Conservation (phyloP, 2,797 vertebrate genomes). For the Acrocephalus scirpaceus region DNA sequence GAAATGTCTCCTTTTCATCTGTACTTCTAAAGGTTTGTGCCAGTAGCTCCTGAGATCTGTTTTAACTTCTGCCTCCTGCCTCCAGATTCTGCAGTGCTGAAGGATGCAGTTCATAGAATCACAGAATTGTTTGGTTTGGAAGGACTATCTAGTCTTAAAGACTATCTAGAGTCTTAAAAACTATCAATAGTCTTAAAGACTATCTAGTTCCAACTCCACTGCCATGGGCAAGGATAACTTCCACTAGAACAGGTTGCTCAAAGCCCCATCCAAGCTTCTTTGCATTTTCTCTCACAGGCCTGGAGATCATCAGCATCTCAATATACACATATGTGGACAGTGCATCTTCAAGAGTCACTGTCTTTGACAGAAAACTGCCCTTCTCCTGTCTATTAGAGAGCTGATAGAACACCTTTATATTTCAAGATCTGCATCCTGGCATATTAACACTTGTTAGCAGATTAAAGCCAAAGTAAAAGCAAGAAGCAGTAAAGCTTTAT, state of each 20-base stretch:
- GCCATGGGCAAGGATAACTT: neutral
- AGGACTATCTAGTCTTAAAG: neutral
- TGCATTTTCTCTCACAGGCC: neutral
- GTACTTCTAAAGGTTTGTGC: neutral
- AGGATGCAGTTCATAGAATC: neutral
- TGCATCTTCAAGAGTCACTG: accelerated
- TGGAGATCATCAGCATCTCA: neutral
- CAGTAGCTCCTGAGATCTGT: neutral
- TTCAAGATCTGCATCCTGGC: neutral
- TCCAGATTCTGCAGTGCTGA: neutral
- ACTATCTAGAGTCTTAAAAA: neutral
- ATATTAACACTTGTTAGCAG: neutral
- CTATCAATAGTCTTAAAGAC: neutral
- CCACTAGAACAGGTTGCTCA: neutral
- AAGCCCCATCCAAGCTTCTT: neutral
- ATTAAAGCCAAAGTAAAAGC: neutral
- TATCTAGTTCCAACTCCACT: neutral
- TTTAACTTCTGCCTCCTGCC: neutral
- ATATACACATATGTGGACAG: neutral
- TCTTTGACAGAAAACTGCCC: neutral
- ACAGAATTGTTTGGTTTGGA: neutral
- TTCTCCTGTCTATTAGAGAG: neutral
- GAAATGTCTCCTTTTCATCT: neutral
- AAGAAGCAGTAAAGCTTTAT: neutral
- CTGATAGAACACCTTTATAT: neutral